phyloP scores from a whole-genome alignment of 2,113 vertebrate species.

The Emydocephalus ijimae region DNA sequence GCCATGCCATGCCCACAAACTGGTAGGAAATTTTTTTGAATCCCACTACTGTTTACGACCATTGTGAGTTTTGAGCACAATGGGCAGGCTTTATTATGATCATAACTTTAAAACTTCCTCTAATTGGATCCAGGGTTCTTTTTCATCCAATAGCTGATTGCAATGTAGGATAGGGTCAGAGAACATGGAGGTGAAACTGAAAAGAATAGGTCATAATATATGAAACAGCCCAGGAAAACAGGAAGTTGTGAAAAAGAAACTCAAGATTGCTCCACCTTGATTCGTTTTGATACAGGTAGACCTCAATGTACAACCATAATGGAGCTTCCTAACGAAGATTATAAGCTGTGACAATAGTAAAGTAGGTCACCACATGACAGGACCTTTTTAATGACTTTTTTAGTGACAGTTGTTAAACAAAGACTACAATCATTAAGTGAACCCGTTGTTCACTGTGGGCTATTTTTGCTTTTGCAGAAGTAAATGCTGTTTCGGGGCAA shows the following conservation, averaged over 20 bases:
- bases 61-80: too few relatives aligned
- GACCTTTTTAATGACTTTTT: background rate
- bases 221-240: background rate
- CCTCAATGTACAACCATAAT: too few relatives aligned
- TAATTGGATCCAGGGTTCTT: background rate
- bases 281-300: background rate
- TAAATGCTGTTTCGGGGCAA: background rate
- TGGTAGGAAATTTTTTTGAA: too few relatives aligned
- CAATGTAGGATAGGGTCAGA: background rate
- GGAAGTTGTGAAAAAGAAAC: background rate
- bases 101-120: background rate
- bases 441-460: background rate
- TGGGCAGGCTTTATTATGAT: too few relatives aligned
- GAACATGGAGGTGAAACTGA: background rate
- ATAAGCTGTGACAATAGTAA: background rate
- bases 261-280: background rate
- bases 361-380: background rate
- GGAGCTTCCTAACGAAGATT: background rate
- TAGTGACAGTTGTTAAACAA: background rate
- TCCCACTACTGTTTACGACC: too few relatives aligned
- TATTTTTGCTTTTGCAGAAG: background rate
- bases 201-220: background rate
- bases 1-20: too few relatives aligned
- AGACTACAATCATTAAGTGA: background rate
- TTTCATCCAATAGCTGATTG: background rate